Percentiles rank a stretch among this genome's conserved stretches.
These are phyloP conservation scores for Operophtera brumata DNA, from an alignment of 2,888 invertebrate species.

Conservation along the genomic window DNA sequence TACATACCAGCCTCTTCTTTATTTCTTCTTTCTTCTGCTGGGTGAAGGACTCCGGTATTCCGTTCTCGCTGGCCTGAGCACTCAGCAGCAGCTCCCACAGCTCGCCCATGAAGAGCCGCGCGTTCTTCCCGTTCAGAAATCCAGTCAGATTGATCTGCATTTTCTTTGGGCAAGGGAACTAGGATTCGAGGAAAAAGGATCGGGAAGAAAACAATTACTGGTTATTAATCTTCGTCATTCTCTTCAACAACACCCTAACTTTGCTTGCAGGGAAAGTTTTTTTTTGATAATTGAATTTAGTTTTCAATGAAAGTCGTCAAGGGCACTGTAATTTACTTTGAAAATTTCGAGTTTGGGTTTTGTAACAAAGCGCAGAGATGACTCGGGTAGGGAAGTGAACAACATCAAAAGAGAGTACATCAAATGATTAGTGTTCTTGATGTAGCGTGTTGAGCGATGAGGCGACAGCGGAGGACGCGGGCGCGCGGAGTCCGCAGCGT, in stretches of 20 bases:
- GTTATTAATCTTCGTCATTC: conserved; percentile 50
- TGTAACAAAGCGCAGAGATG: conserved; percentile 49
- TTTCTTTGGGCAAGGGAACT: conserved; percentile 98
- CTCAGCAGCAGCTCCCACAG: conserved; percentile 97
- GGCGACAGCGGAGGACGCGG: conserved; percentile 30
- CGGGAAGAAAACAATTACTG: conserved; percentile 63
- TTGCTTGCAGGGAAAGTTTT: conserved; percentile 24
- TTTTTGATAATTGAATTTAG: conserved; percentile 12
- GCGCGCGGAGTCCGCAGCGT: conserved; percentile 32
- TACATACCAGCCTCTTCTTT: conserved; percentile 89
- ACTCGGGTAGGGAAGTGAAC: conserved; percentile 73
- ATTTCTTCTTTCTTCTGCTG: conserved; percentile 99
- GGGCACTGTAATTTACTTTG: conserved; percentile 44
- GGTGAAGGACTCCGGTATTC: conserved; percentile 96
- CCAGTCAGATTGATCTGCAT: conserved; percentile 99
- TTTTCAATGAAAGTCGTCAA: conserved; percentile 55
- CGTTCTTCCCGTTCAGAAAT: conserved; percentile 98
- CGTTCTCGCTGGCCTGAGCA: conserved; percentile 96
- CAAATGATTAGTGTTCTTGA: conserved; percentile 49
- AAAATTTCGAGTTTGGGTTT: conserved; percentile 5
- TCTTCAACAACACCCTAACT: conserved; percentile 45
- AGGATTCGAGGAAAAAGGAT: conserved; percentile 69
- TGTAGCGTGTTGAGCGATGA: conserved; percentile 29
- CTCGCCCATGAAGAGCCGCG: conserved; percentile 98
- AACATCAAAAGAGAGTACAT: conserved; percentile 48